These are phyloP conservation scores for Jaculus jaculus DNA, from an alignment of 2,113 vertebrate genomes.

Conservation along the genomic window DNA sequence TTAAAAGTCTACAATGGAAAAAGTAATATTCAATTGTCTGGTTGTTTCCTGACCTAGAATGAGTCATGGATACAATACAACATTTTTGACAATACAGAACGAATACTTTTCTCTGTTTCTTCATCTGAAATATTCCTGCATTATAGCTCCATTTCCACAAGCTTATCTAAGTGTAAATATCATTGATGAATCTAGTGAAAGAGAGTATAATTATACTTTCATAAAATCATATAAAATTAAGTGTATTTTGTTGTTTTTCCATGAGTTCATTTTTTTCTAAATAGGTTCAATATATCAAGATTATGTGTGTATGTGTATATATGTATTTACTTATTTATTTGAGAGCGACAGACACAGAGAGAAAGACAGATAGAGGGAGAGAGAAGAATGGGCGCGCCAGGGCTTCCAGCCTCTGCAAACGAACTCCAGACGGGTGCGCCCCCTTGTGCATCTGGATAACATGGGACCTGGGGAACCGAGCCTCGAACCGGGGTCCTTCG, in stretches of 20 bases:
- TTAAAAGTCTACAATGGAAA: not conserved
- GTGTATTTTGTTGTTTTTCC: not conserved
- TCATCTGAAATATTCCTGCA: not conserved
- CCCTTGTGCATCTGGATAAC: too few species aligned
- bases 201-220: not conserved
- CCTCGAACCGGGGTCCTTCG: too few species aligned
- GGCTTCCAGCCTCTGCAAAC: too few species aligned
- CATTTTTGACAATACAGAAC: not conserved
- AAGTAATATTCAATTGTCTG: not conserved
- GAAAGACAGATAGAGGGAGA: too few species aligned
- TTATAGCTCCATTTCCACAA: not conserved
- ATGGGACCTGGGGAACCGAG: too few species aligned
- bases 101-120: not conserved
- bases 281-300: not conserved
- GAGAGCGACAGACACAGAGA: too few species aligned
- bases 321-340: too few species aligned
- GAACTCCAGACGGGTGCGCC: too few species aligned
- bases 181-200: not conserved
- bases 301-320: too few species aligned
- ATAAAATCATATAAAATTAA: not conserved
- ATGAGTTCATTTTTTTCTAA: not conserved
- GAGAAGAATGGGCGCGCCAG: too few species aligned
- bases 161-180: not conserved
- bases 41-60: not conserved
- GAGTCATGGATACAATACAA: too few species aligned